These are phyloP conservation scores for Laticauda laticaudata DNA, from an alignment of 2,113 vertebrate species.

Conservation along the genomic window DNA sequence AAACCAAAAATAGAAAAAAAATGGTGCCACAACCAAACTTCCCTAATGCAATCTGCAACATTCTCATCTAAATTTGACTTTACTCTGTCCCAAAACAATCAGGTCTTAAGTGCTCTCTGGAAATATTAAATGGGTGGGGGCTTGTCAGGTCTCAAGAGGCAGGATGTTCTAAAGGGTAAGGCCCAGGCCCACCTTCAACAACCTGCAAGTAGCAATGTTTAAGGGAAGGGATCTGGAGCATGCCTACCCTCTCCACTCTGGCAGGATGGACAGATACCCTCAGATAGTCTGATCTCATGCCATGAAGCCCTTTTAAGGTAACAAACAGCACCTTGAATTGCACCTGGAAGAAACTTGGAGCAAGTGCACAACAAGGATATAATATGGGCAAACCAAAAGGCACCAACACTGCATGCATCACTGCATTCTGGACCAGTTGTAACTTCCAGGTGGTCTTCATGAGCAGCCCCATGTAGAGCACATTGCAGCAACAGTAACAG, in stretches of 20 bases:
- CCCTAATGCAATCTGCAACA: no score
- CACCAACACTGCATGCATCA: background rate
- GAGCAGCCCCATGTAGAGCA: no score
- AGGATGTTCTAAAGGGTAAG: background rate
- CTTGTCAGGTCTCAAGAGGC: background rate
- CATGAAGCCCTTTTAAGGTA: background rate
- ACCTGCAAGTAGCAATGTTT: background rate
- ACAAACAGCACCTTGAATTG: background rate
- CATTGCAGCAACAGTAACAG: no score
- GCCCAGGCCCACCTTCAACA: background rate
- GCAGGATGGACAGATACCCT: background rate
- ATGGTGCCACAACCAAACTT: no score
- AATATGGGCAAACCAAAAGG: background rate
- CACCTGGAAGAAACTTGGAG: background rate
- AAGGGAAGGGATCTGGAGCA: background rate
- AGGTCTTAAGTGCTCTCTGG: no score
- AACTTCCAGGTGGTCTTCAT: background rate
- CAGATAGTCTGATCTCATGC: background rate
- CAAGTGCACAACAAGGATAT: background rate
- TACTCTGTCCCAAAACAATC: no score
- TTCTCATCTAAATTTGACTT: no score
- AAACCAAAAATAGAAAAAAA: no score
- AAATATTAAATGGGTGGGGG: background rate
- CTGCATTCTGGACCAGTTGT: background rate
- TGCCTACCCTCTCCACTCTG: background rate